Evolutionary conservation across 1,140 invertebrate species (phyloP).

Genomic region (Penaeus indicus): DNA sequence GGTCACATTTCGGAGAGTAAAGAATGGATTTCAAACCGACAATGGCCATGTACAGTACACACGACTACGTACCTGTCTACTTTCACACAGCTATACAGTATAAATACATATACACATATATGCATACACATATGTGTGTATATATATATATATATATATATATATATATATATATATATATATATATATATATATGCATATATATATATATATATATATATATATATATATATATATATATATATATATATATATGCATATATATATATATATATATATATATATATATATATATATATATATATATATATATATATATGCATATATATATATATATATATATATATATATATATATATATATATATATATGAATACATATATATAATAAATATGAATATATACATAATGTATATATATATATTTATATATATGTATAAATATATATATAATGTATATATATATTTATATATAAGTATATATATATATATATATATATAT

Average conservation of each 20-base stretch:
- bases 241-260: background rate
- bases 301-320: slow-evolving; percentile 35
- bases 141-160: slow-evolving; percentile 8
- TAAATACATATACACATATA: background rate
- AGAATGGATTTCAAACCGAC: too few species aligned
- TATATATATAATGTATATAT: too few species aligned
- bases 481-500: too few species aligned
- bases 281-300: slow-evolving; percentile 32
- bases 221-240: slow-evolving; percentile 2
- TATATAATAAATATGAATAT: background rate
- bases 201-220: slow-evolving; percentile 31
- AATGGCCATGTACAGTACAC: background rate
- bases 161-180: slow-evolving; percentile 20
- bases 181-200: slow-evolving; percentile 7
- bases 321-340: slow-evolving; percentile 13
- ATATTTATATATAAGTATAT: too few species aligned
- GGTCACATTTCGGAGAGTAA: too few species aligned
- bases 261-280: slow-evolving; percentile 39
- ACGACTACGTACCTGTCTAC: background rate
- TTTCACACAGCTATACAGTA: background rate
- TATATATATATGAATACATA: background rate
- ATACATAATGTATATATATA: background rate
- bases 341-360: background rate
- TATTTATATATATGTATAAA: too few species aligned
- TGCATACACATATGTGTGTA: background rate